Evolutionary conservation across 1,140 invertebrate genomes (phyloP).

Genomic region (Agrypnia vestita): DNA sequence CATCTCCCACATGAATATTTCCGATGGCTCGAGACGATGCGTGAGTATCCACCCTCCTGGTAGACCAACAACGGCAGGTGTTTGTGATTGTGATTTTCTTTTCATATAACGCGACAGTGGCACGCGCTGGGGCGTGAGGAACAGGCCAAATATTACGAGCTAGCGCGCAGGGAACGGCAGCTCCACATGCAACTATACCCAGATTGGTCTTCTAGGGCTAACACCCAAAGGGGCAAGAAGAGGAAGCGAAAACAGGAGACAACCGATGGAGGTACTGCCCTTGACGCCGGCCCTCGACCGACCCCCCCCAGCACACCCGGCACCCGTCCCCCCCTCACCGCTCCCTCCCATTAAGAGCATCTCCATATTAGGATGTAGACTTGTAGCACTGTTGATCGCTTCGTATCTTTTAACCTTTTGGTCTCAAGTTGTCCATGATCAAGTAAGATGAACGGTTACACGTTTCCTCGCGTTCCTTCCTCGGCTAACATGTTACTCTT

Average conservation of each 20-base stretch:
- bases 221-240: constrained; percentile 98
- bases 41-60: constrained; percentile 26
- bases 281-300: constrained; percentile 63
- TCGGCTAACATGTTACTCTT: not conserved
- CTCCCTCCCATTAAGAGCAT: constrained; percentile 27
- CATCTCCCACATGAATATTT: constrained; percentile 19
- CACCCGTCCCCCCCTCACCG: constrained; percentile 17
- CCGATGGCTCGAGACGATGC: constrained; percentile 15
- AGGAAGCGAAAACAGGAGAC: constrained; percentile 99
- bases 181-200: constrained; percentile 99
- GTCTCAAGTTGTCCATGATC: constrained; percentile 39
- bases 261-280: constrained; percentile 92
- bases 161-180: constrained; percentile 97
- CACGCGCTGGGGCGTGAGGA: constrained; percentile 98
- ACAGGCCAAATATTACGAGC: constrained; percentile 99
- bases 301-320: constrained; percentile 30
- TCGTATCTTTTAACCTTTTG: constrained; percentile 49
- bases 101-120: constrained; percentile 85
- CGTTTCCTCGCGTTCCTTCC: not conserved
- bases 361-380: constrained; percentile 38
- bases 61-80: constrained; percentile 34
- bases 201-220: constrained; percentile 98
- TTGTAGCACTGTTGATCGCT: constrained; percentile 39
- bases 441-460: constrained; percentile 31
- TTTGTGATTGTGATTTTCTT: constrained; percentile 66